Conservation (phyloP, 2,113 vertebrate species). For the Enhydra lutris region DNA sequence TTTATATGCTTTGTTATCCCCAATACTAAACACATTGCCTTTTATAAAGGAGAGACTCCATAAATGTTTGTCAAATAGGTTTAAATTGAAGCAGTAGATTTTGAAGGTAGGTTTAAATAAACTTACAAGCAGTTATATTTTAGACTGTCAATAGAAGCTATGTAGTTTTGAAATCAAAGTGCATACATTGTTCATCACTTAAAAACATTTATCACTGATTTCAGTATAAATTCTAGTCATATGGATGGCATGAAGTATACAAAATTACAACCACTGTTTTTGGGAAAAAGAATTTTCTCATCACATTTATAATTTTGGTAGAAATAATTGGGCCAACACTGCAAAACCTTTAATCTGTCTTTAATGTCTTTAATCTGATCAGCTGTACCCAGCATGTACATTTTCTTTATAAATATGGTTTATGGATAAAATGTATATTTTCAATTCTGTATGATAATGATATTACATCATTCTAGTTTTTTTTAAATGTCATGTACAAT, state of each 20-base stretch:
- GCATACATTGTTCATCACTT: background rate
- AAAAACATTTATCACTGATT: constrained; percentile 17
- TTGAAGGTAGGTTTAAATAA: background rate
- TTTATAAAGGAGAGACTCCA: background rate
- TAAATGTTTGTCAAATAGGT: background rate
- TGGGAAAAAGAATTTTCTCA: background rate
- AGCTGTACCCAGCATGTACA: background rate
- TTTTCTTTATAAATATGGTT: background rate
- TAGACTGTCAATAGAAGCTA: background rate
- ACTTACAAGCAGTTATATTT: constrained; percentile 18
- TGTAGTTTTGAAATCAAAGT: background rate
- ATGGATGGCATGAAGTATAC: background rate
- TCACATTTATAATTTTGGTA: background rate
- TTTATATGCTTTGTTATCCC: background rate
- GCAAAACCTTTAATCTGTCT: background rate
- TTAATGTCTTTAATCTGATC: background rate
- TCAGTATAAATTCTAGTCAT: constrained; percentile 13
- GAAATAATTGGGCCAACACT: background rate
- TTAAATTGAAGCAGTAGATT: background rate
- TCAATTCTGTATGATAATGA: background rate
- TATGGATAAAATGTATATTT: background rate
- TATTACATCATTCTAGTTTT: background rate
- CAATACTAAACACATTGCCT: background rate
- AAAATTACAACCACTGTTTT: background rate
- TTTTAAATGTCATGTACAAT: background rate